Base-by-base conservation (phyloP, 2,113 vertebrate genomes). In the Chionis minor region DNA sequence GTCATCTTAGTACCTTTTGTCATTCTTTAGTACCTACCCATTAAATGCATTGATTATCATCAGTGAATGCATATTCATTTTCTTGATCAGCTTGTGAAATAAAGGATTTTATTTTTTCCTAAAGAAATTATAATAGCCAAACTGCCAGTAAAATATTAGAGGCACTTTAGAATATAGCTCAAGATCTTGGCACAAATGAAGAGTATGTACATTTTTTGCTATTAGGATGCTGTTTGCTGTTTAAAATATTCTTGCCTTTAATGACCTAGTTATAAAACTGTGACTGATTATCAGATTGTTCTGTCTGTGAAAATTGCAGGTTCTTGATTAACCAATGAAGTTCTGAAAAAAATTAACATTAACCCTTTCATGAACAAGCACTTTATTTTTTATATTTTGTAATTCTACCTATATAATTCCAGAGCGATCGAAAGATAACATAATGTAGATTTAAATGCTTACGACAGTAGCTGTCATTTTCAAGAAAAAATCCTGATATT, bases 321-420 rank as follows among this genome's bases (percentile, higher is more conserved):
- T 81, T 94, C 73, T 91, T 86, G n/a, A 84, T 89, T 89, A 78
- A 84, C 51, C 82, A 92, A 78, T 71, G 14, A 86, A 95, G 75
- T 78, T 59, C 5, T 75, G 77, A 81, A 87, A 90, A 73, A n/a
- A 84, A 54, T 8, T 10, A 45, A 1, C 38, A 49, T 81, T 58
- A 86, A 89, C 77, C 78, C 24, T 84, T 91, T 87, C 54, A 79
- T 51, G 69, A 84, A 71, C 27, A 66, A 52, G 23, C 4, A 49
- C 10, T 38, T 38, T 38, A 38, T 9, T 38, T 38, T 38, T 38
- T 38, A 38, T 38, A 38, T 38, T 38, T 87, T 91, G 10, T 81
- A 62, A 63, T 89, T 61, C 40, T 30, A 83, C n/a, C 8, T 67
- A 20, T 47, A 10, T 55, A 79, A 75, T 63, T 65, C 16, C 22